Percentiles rank a stretch among this genome's conserved stretches.
Conservation (phyloP, 2,797 vertebrate genomes). For the Trematomus bernacchii region DNA sequence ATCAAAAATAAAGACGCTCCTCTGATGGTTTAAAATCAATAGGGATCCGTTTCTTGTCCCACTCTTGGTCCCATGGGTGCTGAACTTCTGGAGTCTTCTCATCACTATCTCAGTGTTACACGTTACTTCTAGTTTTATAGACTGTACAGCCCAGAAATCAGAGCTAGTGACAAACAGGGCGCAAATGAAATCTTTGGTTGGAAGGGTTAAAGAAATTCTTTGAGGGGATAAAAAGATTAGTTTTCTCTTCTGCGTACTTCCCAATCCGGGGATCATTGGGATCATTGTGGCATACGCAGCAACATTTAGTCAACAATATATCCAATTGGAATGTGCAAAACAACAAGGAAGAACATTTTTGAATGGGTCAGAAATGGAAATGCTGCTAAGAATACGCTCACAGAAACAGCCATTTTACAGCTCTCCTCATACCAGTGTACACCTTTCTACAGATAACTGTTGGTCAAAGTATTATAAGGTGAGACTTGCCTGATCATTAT, state of each 20-base stretch:
- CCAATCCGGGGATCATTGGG: not conserved
- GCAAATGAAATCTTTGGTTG: slow-evolving; percentile 16
- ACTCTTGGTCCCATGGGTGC: slow-evolving; percentile 13
- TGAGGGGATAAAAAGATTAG: not conserved
- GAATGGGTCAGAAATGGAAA: not conserved
- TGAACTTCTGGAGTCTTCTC: not conserved
- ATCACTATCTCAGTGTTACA: not conserved
- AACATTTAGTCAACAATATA: not conserved
- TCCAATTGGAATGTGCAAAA: not conserved
- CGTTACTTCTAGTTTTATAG: not conserved
- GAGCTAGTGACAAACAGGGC: not conserved
- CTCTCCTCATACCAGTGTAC: not conserved
- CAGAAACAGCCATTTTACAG: not conserved
- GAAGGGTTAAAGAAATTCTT: slow-evolving; percentile 13
- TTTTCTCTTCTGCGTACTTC: not conserved
- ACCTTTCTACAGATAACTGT: not conserved
- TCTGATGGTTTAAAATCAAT: not conserved
- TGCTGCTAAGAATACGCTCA: no score
- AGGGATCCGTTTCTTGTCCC: not conserved
- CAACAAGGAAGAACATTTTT: not conserved
- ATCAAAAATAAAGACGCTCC: no score
- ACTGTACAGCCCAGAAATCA: not conserved
- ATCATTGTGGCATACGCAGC: not conserved
- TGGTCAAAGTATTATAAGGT: no score
- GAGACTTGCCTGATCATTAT: no score